Conservation (phyloP, 2,797 vertebrate genomes). For the Mus spretus region DNA sequence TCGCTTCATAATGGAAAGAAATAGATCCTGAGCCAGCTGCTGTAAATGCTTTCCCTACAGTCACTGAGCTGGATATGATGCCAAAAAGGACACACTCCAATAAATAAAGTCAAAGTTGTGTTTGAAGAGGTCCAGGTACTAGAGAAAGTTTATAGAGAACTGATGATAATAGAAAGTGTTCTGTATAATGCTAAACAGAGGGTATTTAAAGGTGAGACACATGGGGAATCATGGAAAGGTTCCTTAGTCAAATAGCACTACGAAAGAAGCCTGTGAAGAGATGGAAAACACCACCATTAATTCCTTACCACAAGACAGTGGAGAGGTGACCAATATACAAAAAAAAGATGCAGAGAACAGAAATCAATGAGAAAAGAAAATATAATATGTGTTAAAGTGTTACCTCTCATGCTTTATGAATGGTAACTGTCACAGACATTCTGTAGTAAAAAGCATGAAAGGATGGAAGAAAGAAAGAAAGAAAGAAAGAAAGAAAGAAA, state of each 20-base stretch:
- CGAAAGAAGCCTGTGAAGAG: not conserved
- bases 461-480: no score
- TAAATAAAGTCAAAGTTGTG: conserved; percentile 1
- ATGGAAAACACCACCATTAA: not conserved
- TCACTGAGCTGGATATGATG: not conserved
- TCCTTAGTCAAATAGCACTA: not conserved
- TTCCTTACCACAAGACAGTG: not conserved
- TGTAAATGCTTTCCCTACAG: not conserved
- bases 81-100: not conserved
- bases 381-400: not conserved
- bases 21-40: not conserved
- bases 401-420: not conserved
- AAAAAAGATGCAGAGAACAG: not conserved
- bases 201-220: not conserved
- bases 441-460: not conserved
- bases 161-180: not conserved
- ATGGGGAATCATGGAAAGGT: not conserved
- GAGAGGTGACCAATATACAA: not conserved
- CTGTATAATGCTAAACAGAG: not conserved
- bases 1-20: not conserved
- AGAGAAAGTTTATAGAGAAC: not conserved
- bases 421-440: not conserved
- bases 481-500: no score
- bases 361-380: not conserved
- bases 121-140: not conserved